Evolutionary conservation across 1,140 invertebrate genomes (phyloP), one percentile per base, ranked within the genome.

Genomic region (Bombus balteatus): DNA sequence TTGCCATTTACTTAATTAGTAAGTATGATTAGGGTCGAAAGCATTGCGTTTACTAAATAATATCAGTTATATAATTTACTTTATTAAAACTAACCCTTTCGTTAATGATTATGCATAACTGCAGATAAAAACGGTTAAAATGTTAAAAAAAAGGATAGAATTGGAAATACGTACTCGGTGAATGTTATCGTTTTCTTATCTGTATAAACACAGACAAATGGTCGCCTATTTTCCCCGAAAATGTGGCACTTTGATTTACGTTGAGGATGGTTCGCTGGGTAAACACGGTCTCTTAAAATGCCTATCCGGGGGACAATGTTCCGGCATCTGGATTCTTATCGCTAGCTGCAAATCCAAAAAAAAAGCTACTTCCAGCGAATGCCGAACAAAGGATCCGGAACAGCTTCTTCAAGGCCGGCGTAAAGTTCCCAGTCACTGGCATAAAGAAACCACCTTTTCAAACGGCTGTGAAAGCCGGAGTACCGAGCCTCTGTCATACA

Each of bases 331-430:
- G 84, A 70, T 43, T n/a, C 72, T 86, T 86, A 86, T 86, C 84
- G 47, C 32, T 9, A 18, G 0, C 12, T 28, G 84, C 84, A 39
- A 82, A 86, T 80, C 57, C 62, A 37, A 71, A 82, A 86, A 75
- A 37, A n/a, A 71, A 74, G 62, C 71, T 41, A 62, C 62, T n/a
- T 25, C 13, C 66, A n/a, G 32, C 39, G 34, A 57, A 6, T 10
- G n/a, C 5, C 43, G 78, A 37, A 86, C 84, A 86, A 86, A 86
- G 72, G 84, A 75, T 86, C 78, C 79, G 84, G 72, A 82, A 86
- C 59, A 32, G 41, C 66, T 75, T 85, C 79, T 34, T 25, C 68
- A 43, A 62, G 83, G 41, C 83, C 39, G 74, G 73, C 4, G 22
- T 32, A 72, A 70, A 57, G 76, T 47, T 80, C n/a, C 57, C 32